Evolutionary conservation across 2,888 invertebrate genomes (phyloP).

Genomic region (Megastigmus dorsalis): DNA sequence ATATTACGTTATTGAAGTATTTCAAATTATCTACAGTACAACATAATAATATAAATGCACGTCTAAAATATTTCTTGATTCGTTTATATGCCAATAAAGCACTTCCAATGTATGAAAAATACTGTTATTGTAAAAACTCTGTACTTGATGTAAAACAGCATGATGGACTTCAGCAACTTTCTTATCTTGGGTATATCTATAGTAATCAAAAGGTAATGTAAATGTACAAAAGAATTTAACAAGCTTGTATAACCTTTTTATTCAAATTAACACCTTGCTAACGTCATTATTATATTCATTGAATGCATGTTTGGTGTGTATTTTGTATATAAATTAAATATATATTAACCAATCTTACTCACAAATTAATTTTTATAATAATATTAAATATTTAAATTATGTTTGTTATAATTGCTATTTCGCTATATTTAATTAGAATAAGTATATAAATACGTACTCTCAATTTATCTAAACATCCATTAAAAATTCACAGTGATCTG

Average conservation of each 20-base stretch:
- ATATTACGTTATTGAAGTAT: not conserved
- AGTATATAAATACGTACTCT: not conserved
- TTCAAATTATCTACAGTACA: not conserved
- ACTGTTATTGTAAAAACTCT: slow-evolving; percentile 1
- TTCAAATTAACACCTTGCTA: too few species aligned
- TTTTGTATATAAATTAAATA: too few species aligned
- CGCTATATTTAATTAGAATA: not conserved
- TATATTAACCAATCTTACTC: too few species aligned
- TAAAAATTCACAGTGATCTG: too few species aligned
- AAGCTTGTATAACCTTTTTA: too few species aligned
- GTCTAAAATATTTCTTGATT: not conserved
- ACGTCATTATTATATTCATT: not conserved
- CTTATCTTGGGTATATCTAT: slow-evolving; percentile 9
- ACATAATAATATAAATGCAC: not conserved
- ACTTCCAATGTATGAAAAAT: slow-evolving; percentile 1
- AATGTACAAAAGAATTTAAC: not conserved
- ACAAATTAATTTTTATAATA: not conserved
- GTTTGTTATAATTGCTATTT: not conserved
- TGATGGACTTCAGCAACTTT: slow-evolving; percentile 20
- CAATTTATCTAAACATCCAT: not conserved
- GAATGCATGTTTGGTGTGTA: not conserved
- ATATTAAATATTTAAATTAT: not conserved
- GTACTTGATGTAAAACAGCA: slow-evolving; percentile 16
- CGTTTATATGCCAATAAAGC: not conserved
- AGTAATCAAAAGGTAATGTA: slow-evolving; percentile 21